Conservation (phyloP, 2,113 vertebrate species). For the Albula glossodonta region DNA sequence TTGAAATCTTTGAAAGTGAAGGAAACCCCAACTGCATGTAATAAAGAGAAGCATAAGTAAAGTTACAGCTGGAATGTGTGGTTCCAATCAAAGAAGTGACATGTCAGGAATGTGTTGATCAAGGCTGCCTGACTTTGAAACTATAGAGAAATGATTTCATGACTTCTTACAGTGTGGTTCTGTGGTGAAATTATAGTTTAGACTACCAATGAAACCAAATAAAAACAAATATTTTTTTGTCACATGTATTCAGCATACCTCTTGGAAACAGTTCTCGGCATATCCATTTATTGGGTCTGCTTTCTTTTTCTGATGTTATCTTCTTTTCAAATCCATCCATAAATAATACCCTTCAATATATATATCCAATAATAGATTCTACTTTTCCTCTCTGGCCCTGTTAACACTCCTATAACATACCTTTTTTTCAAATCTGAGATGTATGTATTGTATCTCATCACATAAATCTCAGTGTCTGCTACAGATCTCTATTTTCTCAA, state of each 20-base stretch:
- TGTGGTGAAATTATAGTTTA: neutral
- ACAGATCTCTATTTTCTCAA: neutral
- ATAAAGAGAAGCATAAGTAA: conserved; percentile 49
- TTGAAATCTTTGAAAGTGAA: conserved; percentile 40
- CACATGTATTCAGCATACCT: neutral
- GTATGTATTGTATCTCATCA: neutral
- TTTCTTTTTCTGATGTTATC: neutral
- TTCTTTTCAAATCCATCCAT: neutral
- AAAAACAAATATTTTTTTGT: neutral
- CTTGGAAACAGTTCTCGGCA: neutral
- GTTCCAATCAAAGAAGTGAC: conserved; percentile 47
- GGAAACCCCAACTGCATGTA: conserved; percentile 51
- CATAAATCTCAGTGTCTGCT: neutral
- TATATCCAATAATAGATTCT: neutral
- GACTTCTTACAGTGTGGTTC: neutral
- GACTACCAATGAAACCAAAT: neutral
- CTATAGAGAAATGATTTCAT: neutral
- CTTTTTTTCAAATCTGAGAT: neutral
- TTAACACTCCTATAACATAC: neutral
- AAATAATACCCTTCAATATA: neutral
- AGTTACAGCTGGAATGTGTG: conserved; percentile 51
- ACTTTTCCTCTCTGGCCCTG: neutral
- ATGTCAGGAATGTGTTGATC: conserved; percentile 53
- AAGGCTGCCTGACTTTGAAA: conserved; percentile 11
- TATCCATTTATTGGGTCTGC: neutral